Evolutionary conservation across 2,888 invertebrate genomes (phyloP), one percentile per base, ranked within the genome.

Genomic region (Alviniconcha strummeri): DNA sequence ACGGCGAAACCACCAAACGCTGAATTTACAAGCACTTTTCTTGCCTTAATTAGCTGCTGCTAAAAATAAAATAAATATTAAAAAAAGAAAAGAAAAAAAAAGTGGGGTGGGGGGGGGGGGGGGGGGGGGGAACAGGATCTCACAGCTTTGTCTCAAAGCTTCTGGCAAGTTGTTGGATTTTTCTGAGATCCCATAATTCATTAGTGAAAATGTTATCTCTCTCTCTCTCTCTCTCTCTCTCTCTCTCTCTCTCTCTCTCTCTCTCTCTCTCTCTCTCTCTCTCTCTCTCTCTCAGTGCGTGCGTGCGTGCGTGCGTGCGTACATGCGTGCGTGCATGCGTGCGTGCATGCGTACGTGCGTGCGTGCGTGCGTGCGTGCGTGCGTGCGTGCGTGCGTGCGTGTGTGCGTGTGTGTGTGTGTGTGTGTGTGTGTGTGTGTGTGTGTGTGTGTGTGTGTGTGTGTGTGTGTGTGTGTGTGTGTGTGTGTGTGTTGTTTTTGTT

Each of bases 181-280:
- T 36, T 36, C 36, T 36, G 36, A 36, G 36, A 52, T 54, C 54
- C 54, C 54, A 52, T 54, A 52, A 36, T 5, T 11, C 8, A 60
- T 8, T 4, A 11, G 2, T 60, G 60, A 60, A 60, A 11, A 55
- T 55, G 55, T 55, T 75, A 54, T 75, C 75, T 75, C 75, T 75
- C 80, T 80, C 69, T 54, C 57, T 56, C 57, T 78, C 17, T 17
- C 78, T 56, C 80, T 52, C 67, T 15, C 67, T 52, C 67, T 69
- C 80, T 80, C 80, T 80, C 80, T 69, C 80, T 80, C 69, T 80
- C 80, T 80, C 80, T 80, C 64, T 80, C 54, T 80, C 64, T 67
- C 54, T 69, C 54, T 3, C 57, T 60, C 57, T 57, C 56, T n/a
- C 57, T 57, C n/a, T 67, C 15, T 67, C 13, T 13, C 15, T 17